These are phyloP conservation scores for Emys orbicularis DNA, from an alignment of 2,797 vertebrate species.

Conservation along the genomic window DNA sequence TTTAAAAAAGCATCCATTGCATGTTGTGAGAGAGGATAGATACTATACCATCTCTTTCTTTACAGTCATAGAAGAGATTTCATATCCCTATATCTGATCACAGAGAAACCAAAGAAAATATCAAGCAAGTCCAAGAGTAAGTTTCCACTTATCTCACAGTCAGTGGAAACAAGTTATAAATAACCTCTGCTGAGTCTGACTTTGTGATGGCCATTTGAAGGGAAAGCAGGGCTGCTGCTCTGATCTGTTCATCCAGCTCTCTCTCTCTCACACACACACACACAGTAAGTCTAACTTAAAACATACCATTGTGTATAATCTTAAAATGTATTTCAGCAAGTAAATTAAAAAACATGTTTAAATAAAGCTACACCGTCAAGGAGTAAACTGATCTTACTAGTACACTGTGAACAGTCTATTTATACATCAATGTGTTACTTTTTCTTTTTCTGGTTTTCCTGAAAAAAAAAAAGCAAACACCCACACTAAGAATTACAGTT, in stretches of 20 bases:
- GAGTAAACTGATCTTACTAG: background rate
- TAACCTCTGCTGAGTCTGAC: background rate
- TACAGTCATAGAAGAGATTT: background rate
- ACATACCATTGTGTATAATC: background rate
- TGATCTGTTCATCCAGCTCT: background rate
- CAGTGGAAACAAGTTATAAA: background rate
- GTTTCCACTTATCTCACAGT: background rate
- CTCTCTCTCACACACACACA: background rate
- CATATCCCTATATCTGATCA: background rate
- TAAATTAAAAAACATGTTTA: background rate
- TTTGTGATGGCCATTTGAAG: background rate
- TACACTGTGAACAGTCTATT: background rate
- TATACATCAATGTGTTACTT: background rate
- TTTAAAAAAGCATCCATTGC: background rate
- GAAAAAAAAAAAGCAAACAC: background rate
- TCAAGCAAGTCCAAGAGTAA: background rate
- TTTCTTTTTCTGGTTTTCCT: background rate
- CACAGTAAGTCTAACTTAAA: background rate
- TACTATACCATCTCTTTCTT: background rate
- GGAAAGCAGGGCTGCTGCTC: background rate
- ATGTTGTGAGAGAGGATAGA: background rate
- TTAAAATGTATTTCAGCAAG: background rate
- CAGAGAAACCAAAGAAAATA: background rate
- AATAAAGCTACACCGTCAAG: background rate
- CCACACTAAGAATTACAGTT: background rate